Conservation (phyloP, 2,888 invertebrate species). For the Caenorhabditis sp. region DNA sequence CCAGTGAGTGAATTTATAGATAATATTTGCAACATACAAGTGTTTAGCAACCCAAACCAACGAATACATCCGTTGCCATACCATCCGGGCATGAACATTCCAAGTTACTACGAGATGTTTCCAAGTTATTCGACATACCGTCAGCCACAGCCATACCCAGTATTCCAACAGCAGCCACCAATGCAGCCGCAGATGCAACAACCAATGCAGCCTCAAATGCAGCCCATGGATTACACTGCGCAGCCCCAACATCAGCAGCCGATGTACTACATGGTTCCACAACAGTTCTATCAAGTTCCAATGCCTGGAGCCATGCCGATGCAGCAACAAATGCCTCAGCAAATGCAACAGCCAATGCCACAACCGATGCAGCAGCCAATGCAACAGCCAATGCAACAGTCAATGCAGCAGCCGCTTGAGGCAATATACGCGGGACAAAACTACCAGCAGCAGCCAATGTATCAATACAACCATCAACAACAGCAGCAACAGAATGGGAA, state of each 20-base stretch:
- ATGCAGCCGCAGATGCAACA: not conserved
- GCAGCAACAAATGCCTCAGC: conserved; percentile 11
- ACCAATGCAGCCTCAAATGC: not conserved
- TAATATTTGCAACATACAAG: not conserved
- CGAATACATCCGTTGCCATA: conserved; percentile 37
- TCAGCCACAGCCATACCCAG: not conserved
- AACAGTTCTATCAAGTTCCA: conserved; percentile 1
- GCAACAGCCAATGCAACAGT: not conserved
- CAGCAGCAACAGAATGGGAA: no score
- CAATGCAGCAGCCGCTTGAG: not conserved
- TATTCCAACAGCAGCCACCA: not conserved
- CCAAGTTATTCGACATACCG: not conserved
- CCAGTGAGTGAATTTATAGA: conserved; percentile 7
- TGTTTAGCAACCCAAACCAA: conserved; percentile 24
- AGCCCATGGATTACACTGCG: not conserved
- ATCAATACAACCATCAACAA: not conserved
- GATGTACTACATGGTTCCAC: not conserved
- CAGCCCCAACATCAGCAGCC: no score
- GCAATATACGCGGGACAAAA: not conserved
- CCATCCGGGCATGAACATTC: conserved; percentile 22
- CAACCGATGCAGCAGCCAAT: conserved; percentile 15
- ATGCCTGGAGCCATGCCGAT: not conserved
- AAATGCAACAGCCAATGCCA: not conserved
- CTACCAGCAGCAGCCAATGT: conserved; percentile 2
- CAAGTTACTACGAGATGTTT: not conserved